Evolutionary conservation across 2,888 invertebrate genomes (phyloP).

Genomic region (Caenorhabditis sp.): DNA sequence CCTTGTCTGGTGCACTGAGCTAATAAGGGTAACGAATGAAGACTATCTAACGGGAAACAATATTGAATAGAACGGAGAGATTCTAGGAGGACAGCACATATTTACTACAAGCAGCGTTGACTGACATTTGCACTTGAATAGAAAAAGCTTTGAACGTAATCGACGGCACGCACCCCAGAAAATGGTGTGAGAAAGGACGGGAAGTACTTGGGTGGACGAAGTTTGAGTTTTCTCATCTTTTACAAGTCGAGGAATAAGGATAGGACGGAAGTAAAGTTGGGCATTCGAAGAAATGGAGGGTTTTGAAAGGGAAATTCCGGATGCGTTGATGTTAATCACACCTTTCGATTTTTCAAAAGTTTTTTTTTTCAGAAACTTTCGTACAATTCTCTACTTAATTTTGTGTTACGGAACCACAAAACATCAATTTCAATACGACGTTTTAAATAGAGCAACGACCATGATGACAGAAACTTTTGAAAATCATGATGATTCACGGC

Average conservation of each 20-base stretch:
- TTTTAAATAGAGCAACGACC: neutral
- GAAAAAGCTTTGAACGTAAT: slow-evolving; percentile 11
- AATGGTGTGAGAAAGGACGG: slow-evolving; percentile 36
- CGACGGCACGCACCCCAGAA: slow-evolving; percentile 6
- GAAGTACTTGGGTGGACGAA: slow-evolving; percentile 19
- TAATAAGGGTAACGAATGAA: slow-evolving; percentile 20
- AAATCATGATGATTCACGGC: slow-evolving; percentile 18
- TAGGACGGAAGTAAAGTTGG: neutral
- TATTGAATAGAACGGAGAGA: slow-evolving; percentile 14
- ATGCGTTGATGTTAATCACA: neutral
- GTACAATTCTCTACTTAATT: neutral
- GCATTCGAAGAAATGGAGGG: neutral
- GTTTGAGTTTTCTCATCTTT: neutral
- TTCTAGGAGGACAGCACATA: neutral
- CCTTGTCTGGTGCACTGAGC: too few species aligned
- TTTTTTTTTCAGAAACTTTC: neutral
- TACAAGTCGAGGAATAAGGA: neutral
- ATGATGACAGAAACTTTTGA: slow-evolving; percentile 22
- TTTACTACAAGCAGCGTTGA: slow-evolving; percentile 3
- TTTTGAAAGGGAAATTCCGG: neutral
- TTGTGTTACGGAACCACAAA: neutral
- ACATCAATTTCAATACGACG: neutral
- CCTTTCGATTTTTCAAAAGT: neutral
- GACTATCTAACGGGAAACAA: slow-evolving; percentile 7
- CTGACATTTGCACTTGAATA: slow-evolving; percentile 27